Percentiles rank a stretch among this genome's conserved stretches.
Conservation (phyloP, 2,797 vertebrate genomes). For the Octomys mimax region DNA sequence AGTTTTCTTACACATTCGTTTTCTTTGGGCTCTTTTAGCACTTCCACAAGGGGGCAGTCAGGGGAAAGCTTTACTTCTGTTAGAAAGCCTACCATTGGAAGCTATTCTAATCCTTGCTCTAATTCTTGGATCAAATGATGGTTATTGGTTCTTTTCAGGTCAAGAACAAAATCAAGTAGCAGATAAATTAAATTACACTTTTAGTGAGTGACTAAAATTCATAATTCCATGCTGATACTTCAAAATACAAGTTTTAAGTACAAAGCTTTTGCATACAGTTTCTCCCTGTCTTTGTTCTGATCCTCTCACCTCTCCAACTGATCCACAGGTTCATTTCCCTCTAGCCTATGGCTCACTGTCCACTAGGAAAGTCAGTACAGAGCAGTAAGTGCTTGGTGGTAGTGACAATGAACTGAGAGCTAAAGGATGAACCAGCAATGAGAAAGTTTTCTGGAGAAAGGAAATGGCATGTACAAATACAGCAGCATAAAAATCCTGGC, state of each 20-base stretch:
- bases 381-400: not conserved
- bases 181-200: not conserved
- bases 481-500: constrained; percentile 33
- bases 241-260: constrained; percentile 11
- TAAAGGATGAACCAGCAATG: constrained; percentile 27
- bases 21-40: constrained; percentile 69
- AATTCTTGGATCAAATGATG: constrained; percentile 44
- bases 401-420: constrained; percentile 42
- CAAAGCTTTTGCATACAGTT: constrained; percentile 21
- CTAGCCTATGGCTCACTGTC: constrained; percentile 1
- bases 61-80: constrained; percentile 76
- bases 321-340: not conserved
- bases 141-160: constrained; percentile 56
- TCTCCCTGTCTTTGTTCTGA: not conserved
- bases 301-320: not conserved
- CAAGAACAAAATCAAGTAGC: constrained; percentile 53
- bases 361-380: constrained; percentile 16
- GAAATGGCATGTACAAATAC: constrained; percentile 1
- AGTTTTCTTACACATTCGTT: constrained; percentile 9
- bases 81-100: constrained; percentile 56
- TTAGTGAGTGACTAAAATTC: not conserved
- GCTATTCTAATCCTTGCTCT: constrained; percentile 34
- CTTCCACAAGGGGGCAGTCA: constrained; percentile 84
- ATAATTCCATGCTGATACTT: not conserved
- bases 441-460: constrained; percentile 56